phyloP scores from a whole-genome alignment of 2,888 invertebrate species.

The Ametastegia equiseti region DNA sequence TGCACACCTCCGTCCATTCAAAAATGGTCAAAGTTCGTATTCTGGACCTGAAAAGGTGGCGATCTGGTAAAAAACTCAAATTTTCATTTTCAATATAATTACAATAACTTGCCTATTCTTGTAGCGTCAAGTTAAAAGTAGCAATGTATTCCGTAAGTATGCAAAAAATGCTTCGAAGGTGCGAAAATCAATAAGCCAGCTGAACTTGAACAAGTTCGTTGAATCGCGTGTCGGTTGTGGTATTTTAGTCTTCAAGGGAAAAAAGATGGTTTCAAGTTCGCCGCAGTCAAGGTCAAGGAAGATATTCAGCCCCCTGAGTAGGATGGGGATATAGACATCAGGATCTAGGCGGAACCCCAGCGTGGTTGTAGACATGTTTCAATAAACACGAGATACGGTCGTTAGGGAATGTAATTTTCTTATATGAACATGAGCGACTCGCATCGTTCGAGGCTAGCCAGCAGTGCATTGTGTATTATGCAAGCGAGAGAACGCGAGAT shows the following conservation, averaged over 20 bases:
- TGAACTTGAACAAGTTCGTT: not conserved
- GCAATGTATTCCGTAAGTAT: not conserved
- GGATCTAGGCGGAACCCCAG: conserved; percentile 25
- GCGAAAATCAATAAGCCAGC: not conserved
- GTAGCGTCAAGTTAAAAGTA: no score
- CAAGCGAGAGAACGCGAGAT: conserved; percentile 30
- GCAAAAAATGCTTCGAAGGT: not conserved
- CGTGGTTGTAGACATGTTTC: conserved; percentile 58
- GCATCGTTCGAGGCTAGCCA: not conserved
- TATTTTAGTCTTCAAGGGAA: not conserved
- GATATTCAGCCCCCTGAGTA: not conserved
- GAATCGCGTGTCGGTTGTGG: not conserved
- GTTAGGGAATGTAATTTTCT: conserved; percentile 63
- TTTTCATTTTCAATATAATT: no score
- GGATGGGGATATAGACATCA: conserved; percentile 43
- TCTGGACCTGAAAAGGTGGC: no score
- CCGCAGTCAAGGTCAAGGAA: not conserved
- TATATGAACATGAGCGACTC: conserved; percentile 1
- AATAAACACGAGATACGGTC: conserved; percentile 66
- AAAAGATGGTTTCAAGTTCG: not conserved
- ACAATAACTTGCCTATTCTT: no score
- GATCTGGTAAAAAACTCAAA: no score
- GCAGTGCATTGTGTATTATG: conserved; percentile 29
- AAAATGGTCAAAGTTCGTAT: no score
- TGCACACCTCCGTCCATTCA: no score